phyloP scores from a whole-genome alignment of 2,888 invertebrate genomes.

The Coleophora deauratella region DNA sequence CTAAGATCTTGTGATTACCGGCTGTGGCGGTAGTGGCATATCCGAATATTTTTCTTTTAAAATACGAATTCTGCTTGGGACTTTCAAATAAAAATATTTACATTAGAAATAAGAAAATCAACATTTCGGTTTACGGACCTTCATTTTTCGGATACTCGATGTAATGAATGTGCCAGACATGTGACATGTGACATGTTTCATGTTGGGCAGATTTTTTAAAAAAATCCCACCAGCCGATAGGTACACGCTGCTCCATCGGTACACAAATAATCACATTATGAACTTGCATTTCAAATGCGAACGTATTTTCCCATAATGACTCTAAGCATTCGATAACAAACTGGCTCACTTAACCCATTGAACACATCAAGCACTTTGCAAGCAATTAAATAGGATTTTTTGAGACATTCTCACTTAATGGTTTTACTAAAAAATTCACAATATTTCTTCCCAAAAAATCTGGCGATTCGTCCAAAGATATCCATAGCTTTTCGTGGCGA shows the following conservation, averaged over 20 bases:
- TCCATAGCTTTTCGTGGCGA: too few relatives aligned
- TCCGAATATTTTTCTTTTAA: constrained; percentile 10
- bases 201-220: constrained; percentile 7
- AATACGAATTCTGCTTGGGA: constrained; percentile 4
- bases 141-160: constrained; percentile 6
- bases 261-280: constrained; percentile 9
- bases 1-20: constrained; percentile 10
- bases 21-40: constrained; percentile 8
- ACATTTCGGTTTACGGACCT: constrained; percentile 7
- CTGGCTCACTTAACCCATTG: too few relatives aligned
- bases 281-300: constrained; percentile 1
- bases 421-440: too few relatives aligned
- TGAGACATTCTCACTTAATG: too few relatives aligned
- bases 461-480: too few relatives aligned
- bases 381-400: too few relatives aligned
- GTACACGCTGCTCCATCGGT: constrained; percentile 11
- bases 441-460: too few relatives aligned
- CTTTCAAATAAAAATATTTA: constrained; percentile 13
- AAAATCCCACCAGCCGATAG: constrained; percentile 7
- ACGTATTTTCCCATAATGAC: too few relatives aligned
- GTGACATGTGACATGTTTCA: constrained; percentile 13
- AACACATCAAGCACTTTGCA: too few relatives aligned
- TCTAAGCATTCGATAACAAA: too few relatives aligned
- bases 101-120: constrained; percentile 9
- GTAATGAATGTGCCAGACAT: constrained; percentile 11